Base-by-base conservation (phyloP, 1,140 invertebrate species). In the Teleogryllus occipitalis region DNA sequence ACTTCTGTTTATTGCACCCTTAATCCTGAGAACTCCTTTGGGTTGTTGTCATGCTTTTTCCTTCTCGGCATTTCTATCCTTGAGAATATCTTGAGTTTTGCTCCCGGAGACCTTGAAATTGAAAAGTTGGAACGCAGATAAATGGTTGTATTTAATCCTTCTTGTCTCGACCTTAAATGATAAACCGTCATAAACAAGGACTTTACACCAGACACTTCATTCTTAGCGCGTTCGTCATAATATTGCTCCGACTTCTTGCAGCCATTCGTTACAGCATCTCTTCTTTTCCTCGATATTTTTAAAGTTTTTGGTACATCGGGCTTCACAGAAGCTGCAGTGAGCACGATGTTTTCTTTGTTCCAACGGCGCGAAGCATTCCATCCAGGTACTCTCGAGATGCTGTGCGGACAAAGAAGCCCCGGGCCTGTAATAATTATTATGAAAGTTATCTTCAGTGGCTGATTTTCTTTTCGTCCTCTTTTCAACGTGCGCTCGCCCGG, bases 381-480 rank as follows among this genome's bases (percentile, higher is more conserved):
- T 65, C 10, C 18, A 65, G 18, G 54, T 18, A 18, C 54, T 65
- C 10, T 65, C 10, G 10, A 65, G 18, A 18, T 18, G 54, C 54
- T 65, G 54, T 65, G 10, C 54, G 18, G 54, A 65, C 54, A 65
- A 65, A 65, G 54, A 65, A 65, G 54, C 54, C 54, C 54, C 18
- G 54, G 54, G 54, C 54, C 10, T 65, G 54, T 65, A 65, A 65
- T 65, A 65, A 65, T 65, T 65, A 65, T 65, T 65, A 65, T 65
- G 54, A 65, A 65, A 65, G 54, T 65, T 65, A 65, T 65, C 54
- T 65, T 65, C 54, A 65, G 54, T 65, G 18, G 54, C 54, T 65
- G 54, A 65, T 65, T 65, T 65, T 65, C 54, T 65, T 65, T 65
- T 65, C 54, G 54, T 65, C 54, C 54, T 65, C 18, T 65, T 65